A percentile compares a stretch with the other conserved stretches of the same genome.
phyloP scores from a whole-genome alignment of 1,140 invertebrate genomes.

The Teleopsis dalmanni region DNA sequence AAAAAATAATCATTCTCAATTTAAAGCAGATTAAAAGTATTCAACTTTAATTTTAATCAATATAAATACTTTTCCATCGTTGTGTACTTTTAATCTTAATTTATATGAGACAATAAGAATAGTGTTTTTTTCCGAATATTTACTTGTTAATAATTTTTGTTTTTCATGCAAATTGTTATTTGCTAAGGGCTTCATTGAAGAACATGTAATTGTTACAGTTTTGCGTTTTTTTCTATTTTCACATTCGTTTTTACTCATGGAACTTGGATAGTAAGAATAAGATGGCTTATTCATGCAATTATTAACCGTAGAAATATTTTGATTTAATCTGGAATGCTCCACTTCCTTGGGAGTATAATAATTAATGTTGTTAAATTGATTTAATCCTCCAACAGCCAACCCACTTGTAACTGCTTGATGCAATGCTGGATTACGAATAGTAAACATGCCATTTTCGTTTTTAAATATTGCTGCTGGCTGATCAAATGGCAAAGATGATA shows the following conservation, averaged over 20 bases:
- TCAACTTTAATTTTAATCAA: not conserved
- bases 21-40: constrained; percentile 1
- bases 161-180: too few relatives aligned
- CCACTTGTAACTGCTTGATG: constrained; percentile 41
- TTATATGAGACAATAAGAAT: not conserved
- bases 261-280: constrained; percentile 34
- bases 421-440: constrained; percentile 61
- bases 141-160: not conserved
- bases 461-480: constrained; percentile 58
- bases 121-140: not conserved
- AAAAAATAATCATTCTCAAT: constrained; percentile 16
- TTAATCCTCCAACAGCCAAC: constrained; percentile 30
- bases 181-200: too few relatives aligned
- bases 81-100: not conserved
- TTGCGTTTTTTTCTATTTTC: constrained; percentile 11
- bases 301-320: constrained; percentile 6
- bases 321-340: constrained; percentile 7
- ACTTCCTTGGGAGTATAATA: constrained; percentile 36
- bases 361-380: constrained; percentile 36
- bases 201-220: not conserved
- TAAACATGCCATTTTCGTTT: constrained; percentile 70
- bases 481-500: constrained; percentile 31
- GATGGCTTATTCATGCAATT: constrained; percentile 8
- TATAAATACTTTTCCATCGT: not conserved
- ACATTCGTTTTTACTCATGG: constrained; percentile 24